Percentiles rank a stretch among this genome's conserved stretches.
These are phyloP conservation scores for Aphodius granarius DNA, from an alignment of 2,888 invertebrate genomes.

Conservation along the genomic window DNA sequence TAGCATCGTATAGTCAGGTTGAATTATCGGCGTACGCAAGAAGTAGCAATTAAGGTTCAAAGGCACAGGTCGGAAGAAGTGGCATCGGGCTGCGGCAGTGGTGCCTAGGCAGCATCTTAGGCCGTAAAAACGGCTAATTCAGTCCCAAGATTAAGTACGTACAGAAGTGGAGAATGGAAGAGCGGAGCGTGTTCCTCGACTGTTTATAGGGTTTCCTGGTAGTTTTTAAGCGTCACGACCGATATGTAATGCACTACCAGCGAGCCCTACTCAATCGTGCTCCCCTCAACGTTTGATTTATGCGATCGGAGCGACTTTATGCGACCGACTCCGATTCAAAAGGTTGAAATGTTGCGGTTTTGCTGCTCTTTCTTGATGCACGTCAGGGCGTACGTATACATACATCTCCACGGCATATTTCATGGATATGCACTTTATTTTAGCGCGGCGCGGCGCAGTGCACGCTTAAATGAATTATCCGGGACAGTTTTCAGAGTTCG, in stretches of 20 bases:
- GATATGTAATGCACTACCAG: constrained; percentile 50
- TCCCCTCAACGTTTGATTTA: constrained; percentile 44
- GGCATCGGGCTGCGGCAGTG: not conserved
- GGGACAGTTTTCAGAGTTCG: not conserved
- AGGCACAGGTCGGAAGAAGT: constrained; percentile 6
- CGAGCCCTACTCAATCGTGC: constrained; percentile 44
- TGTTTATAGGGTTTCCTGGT: constrained; percentile 47
- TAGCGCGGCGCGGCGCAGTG: not conserved
- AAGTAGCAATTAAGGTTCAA: constrained; percentile 10
- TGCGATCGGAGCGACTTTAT: constrained; percentile 40
- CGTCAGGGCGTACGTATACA: constrained; percentile 12
- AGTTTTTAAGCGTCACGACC: constrained; percentile 50
- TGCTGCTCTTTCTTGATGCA: constrained; percentile 13
- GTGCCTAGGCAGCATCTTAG: not conserved
- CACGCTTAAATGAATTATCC: constrained; percentile 10
- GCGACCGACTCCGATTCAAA: constrained; percentile 30
- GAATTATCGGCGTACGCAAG: not conserved
- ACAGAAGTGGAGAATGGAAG: constrained; percentile 34
- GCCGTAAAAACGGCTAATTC: constrained; percentile 19
- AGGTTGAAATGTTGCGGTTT: constrained; percentile 21
- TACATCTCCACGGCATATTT: constrained; percentile 6
- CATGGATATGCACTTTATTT: constrained; percentile 5
- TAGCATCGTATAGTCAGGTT: not conserved
- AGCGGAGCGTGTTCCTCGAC: constrained; percentile 37
- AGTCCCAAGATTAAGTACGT: constrained; percentile 23